Base-by-base conservation (phyloP, 2,888 invertebrate species). In the Stramonita haemastoma region DNA sequence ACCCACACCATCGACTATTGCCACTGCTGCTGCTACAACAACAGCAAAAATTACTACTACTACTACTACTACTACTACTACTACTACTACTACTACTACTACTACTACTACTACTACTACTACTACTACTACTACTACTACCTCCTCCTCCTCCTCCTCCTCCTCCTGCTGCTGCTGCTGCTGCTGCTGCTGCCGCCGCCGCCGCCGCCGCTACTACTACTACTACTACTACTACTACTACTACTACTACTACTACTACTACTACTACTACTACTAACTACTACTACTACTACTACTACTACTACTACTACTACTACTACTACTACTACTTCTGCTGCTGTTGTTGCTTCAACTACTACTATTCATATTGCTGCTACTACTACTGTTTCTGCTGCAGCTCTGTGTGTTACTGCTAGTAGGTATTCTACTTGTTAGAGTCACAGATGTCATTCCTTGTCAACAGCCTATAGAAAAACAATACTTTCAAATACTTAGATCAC, bases 91-190 rank as follows among this genome's bases (percentile, higher is more conserved):
- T 87, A 87, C 87, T 87, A 87, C 87, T 87, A 87, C 87, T 87
- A 87, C 87, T 87, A 87, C 87, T 87, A 87, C 87, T 89, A 89
- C 87, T 89, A 89, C 86, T 89, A 89, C 86, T 87, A 89, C 89
- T 87, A 89, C 86, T 87, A 89, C 89, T 89, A 88, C 87, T 89
- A 89, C 89, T 89, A 87, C 89, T 89, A 32, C 89, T 89, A 36
- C n/a, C n/a, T n/a, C n/a, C n/a, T n/a, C n/a, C n/a, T n/a, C n/a
- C n/a, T n/a, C n/a, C n/a, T n/a, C n/a, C n/a, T n/a, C n/a, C n/a
- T n/a, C n/a, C n/a, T n/a, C n/a, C 89, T 89, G 83, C 79, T 60
- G 29, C 36, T 86, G 60, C 79, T 89, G 79, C 89, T 89, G 88
- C 88, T 90, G 66, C 90, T 90, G 57, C 88, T 90, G 57, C 90